Evolutionary conservation across 2,888 invertebrate genomes (phyloP), one percentile per base, ranked within the genome.

Genomic region (Archaeoteleia sp.): DNA sequence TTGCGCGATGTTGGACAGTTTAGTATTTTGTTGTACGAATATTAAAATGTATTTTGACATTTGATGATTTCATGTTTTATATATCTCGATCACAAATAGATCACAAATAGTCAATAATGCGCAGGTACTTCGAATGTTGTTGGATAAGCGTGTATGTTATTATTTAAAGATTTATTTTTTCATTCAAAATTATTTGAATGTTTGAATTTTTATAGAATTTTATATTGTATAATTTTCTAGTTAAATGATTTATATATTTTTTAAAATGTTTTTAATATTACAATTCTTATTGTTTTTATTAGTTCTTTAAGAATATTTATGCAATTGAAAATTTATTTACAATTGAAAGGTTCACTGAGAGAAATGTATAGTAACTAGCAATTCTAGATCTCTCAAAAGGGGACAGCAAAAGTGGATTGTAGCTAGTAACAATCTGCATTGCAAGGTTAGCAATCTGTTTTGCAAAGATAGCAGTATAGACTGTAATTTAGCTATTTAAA

Each of bases 111-210:
- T 27, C 23, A 12, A 45, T 55, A 37, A 35, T 10, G 13, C 25
- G 54, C 25, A 61, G 42, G 53, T 43, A 67, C 58, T 73, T 72
- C 49, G 63, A 72, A 48, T 51, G 63, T 75, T 72, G 63, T 65
- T 71, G 63, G 62, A 46, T 10, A 25, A 34, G 43, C 14, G 27
- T 43, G 43, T 54, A 12, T 8, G 43, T n/a, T n/a, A n/a, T n/a
- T n/a, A n/a, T n/a, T n/a, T n/a, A n/a, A n/a, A n/a, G 13, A 34
- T 34, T 10, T 3, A 10, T 12, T 12, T 12, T 34, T 34, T 2
- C 7, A 23, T 23, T 7, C 23, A 23, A 23, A 23, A 23, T 23
- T 23, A 23, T 23, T 23, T 23, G 23, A 23, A n/a, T n/a, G n/a
- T n/a, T n/a, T n/a, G n/a, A n/a, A n/a, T n/a, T n/a, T n/a, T n/a